Percentiles rank a stretch among this genome's conserved stretches.
Evolutionary conservation across 2,113 vertebrate genomes (phyloP).

Genomic region (Pterophyllum scalare): DNA sequence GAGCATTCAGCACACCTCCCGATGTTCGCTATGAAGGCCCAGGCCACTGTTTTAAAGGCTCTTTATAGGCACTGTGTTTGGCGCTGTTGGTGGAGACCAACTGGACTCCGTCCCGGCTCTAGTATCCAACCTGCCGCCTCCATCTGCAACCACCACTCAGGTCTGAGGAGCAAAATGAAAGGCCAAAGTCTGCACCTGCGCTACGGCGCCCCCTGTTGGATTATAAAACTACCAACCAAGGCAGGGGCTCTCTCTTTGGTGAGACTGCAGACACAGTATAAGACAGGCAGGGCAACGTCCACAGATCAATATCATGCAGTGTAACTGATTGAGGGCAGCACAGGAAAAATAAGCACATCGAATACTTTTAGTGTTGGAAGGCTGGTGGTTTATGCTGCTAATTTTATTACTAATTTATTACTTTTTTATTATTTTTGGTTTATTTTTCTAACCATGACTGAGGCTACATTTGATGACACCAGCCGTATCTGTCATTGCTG

Average conservation of each 20-base stretch:
- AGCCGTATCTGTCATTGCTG: no score
- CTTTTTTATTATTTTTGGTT: neutral
- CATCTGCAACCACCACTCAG: neutral
- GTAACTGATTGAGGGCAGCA: no score
- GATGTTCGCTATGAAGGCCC: neutral
- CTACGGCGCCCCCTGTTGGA: slow-evolving; percentile 37
- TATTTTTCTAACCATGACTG: neutral
- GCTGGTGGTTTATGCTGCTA: neutral
- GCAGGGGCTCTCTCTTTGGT: no score
- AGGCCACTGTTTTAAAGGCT: slow-evolving; percentile 19
- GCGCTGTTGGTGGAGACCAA: neutral
- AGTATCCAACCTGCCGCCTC: neutral
- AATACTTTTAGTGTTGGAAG: neutral
- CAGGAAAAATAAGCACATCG: neutral
- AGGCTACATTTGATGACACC: no score
- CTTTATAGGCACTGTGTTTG: neutral
- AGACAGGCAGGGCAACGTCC: no score
- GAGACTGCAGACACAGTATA: no score
- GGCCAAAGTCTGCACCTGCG: neutral
- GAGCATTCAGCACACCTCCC: slow-evolving; percentile 9
- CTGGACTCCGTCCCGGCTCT: neutral
- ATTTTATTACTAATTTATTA: neutral
- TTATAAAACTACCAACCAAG: neutral
- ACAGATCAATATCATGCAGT: no score
- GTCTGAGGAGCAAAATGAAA: neutral